Base-by-base conservation (phyloP, 2,113 vertebrate genomes). In the Mobula birostris region DNA sequence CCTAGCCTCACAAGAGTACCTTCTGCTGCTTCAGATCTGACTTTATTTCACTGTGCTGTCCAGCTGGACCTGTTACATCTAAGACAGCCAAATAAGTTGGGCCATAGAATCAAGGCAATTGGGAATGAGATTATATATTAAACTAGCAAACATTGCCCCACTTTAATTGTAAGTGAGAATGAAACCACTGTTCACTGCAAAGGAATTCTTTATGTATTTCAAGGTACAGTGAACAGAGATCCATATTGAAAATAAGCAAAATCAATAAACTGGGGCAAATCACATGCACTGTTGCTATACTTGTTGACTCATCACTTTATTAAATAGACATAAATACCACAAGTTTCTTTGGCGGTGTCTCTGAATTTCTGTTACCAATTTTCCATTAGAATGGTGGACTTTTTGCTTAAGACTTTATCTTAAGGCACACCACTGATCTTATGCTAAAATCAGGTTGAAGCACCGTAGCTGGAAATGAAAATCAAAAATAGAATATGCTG, bases 1-100 rank as follows among this genome's bases (percentile, higher is more conserved):
- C 66, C 90, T 88, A 40, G 72, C 32, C 66, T 92, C 66, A 92
- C 68, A 92, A 92, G 68, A 72, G 36, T 66, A 72, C 90, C 66
- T 92, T 92, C 90, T 92, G 90, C 68, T 72, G 68, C 66, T 70
- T 92, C 90, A 88, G 56, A 88, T 58, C 83, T 61, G 21, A 92
- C 40, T 92, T 72, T 74, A 72, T 74, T 92, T 92, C 66, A 72
- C n/a, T 92, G 90, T 66, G 72, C n/a, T 72, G 32, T 92, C 90
- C 90, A 92, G 68, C 66, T 72, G 90, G 90, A 40, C 66, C n/a
- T 92, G 63, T 70, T 92, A 92, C 15, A 92, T 72, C 68, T 72
- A 7, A 92, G 90, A 21, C 90, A 92, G 32, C 90, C 66, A 92
- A 72, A 92, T 72, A 92, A 88, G 40, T 70, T 72, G 90, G 70